These are phyloP conservation scores for Rhizoglyphus robini DNA, from an alignment of 1,140 invertebrate species.

Conservation along the genomic window DNA sequence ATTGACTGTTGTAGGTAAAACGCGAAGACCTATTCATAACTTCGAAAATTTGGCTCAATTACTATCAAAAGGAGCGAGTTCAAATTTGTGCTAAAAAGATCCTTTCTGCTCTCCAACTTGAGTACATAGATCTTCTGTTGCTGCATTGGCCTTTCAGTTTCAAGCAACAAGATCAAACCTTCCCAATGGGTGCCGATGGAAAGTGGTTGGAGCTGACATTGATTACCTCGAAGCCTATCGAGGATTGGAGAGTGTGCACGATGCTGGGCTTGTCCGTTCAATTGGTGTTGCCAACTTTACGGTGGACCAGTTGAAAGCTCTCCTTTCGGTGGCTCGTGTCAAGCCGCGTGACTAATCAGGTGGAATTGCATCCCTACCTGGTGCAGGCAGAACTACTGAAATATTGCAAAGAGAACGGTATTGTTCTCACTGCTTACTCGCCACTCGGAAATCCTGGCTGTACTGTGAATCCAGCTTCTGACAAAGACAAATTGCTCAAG, in stretches of 20 bases:
- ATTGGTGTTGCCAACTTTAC: constrained; percentile 39
- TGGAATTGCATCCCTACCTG: constrained; percentile 31
- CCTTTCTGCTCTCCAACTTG: constrained; percentile 32
- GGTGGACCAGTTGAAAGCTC: constrained; percentile 28
- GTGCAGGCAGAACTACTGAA: constrained; percentile 27
- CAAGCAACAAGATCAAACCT: constrained; percentile 31
- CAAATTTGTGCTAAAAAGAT: constrained; percentile 46
- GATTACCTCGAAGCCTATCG: constrained; percentile 25
- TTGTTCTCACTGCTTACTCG: constrained; percentile 33
- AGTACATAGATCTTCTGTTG: constrained; percentile 24
- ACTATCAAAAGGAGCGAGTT: constrained; percentile 48
- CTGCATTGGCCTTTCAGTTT: constrained; percentile 25
- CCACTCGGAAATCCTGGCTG: constrained; percentile 34
- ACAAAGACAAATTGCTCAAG: constrained; percentile 9
- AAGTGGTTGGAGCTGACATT: constrained; percentile 10
- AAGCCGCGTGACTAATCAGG: constrained; percentile 25
- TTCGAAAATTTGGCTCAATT: constrained; percentile 52
- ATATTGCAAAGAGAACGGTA: constrained; percentile 30
- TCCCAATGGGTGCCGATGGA: constrained; percentile 16
- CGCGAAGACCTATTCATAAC: constrained; percentile 68
- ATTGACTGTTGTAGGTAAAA: constrained; percentile 43
- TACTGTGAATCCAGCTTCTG: constrained; percentile 21
- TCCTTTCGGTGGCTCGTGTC: constrained; percentile 17
- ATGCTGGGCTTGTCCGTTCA: constrained; percentile 30
- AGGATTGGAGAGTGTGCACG: constrained; percentile 32